Percentiles rank a stretch among this genome's conserved stretches.
Conservation (phyloP, 2,113 vertebrate genomes). For the Piprites chloris region DNA sequence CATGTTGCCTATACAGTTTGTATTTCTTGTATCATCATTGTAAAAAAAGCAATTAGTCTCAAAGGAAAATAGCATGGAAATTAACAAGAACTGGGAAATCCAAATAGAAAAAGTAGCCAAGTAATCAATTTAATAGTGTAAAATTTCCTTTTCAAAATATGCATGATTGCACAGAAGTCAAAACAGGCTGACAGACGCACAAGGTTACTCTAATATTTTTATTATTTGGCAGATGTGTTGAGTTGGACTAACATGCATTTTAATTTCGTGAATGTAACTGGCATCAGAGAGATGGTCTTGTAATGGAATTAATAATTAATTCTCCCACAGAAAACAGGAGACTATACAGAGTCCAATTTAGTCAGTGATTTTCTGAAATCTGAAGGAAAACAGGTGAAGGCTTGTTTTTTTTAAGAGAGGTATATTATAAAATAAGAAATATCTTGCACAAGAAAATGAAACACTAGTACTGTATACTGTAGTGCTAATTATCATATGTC, state of each 20-base stretch:
- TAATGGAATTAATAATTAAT: background rate
- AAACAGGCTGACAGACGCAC: background rate
- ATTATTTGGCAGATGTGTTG: background rate
- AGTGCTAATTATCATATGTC: background rate
- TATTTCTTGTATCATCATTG: background rate
- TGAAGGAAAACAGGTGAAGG: background rate
- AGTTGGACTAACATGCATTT: background rate
- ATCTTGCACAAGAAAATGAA: background rate
- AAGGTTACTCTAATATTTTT: background rate
- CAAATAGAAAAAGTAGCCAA: background rate
- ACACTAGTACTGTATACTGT: background rate
- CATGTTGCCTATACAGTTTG: background rate
- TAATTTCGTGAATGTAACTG: slow-evolving; percentile 13
- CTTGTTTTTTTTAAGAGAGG: background rate
- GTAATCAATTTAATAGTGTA: background rate
- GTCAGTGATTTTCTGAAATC: background rate
- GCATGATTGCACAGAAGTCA: background rate
- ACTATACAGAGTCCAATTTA: background rate
- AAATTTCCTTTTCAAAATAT: background rate
- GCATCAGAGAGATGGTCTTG: background rate
- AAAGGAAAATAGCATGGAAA: background rate
- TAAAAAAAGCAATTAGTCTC: background rate
- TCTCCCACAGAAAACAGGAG: background rate
- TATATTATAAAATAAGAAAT: background rate
- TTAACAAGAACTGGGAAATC: background rate